phyloP scores from a whole-genome alignment of 2,888 invertebrate species.

The Schizaphis graminum region DNA sequence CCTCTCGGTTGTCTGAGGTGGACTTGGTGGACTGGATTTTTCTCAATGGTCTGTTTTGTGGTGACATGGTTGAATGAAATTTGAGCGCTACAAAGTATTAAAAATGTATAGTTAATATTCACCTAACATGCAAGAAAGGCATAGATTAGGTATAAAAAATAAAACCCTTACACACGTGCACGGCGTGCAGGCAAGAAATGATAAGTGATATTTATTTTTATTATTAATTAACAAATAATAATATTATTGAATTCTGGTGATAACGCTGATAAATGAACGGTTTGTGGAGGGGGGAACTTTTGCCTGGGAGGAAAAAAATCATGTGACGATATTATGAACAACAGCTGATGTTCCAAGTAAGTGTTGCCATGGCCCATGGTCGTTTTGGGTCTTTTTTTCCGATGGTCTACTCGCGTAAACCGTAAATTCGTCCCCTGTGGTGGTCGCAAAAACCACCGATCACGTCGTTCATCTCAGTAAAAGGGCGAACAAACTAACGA shows the following conservation, averaged over 20 bases:
- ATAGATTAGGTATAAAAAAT: neutral
- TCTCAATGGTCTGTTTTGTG: constrained; percentile 32
- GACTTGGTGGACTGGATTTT: constrained; percentile 55
- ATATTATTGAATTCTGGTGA: neutral
- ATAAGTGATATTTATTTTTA: neutral
- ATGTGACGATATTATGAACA: constrained; percentile 4
- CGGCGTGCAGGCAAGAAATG: neutral
- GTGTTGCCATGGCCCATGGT: constrained; percentile 47
- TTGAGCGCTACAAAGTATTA: neutral
- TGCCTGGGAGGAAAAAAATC: neutral
- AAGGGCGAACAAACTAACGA: neutral
- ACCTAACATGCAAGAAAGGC: neutral
- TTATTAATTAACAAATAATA: neutral
- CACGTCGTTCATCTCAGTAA: neutral
- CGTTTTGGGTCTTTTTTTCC: neutral
- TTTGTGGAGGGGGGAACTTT: neutral
- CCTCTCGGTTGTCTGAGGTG: constrained; percentile 55
- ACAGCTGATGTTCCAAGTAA: neutral
- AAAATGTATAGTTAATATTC: neutral
- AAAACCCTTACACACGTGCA: neutral
- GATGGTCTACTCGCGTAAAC: neutral
- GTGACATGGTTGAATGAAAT: neutral
- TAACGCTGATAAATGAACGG: neutral
- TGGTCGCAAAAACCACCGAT: neutral
- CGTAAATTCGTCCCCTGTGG: too few species aligned